Conservation (phyloP, 1,140 invertebrate species). For the Luehdorfia chinensis region DNA sequence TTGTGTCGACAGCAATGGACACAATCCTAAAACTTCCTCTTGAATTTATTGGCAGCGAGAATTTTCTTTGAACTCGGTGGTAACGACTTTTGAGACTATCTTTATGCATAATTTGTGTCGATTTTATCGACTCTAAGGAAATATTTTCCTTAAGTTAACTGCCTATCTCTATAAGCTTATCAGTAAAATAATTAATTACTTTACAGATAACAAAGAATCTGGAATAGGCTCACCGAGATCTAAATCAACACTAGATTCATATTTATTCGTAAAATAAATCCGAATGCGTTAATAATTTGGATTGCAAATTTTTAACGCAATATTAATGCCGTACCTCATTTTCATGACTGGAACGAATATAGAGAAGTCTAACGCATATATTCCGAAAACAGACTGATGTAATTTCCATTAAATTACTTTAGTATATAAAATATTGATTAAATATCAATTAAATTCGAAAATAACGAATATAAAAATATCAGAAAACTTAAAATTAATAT, state of each 20-base stretch:
- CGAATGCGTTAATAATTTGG: slow-evolving; percentile 16
- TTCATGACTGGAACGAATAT: slow-evolving; percentile 14
- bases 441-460: too few relatives aligned
- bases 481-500: too few relatives aligned
- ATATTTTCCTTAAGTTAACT: slow-evolving; percentile 1
- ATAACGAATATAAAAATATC: too few relatives aligned
- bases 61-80: slow-evolving; percentile 37
- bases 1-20: slow-evolving; percentile 9
- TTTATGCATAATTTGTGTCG: slow-evolving; percentile 36
- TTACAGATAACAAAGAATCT: neutral
- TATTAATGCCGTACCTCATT: slow-evolving; percentile 10
- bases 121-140: slow-evolving; percentile 19
- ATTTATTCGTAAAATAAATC: slow-evolving; percentile 15
- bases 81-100: slow-evolving; percentile 34
- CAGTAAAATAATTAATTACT: slow-evolving; percentile 7
- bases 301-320: slow-evolving; percentile 16
- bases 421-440: too few relatives aligned
- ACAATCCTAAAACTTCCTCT: neutral
- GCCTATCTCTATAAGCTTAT: neutral
- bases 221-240: neutral
- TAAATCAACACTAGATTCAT: slow-evolving; percentile 11
- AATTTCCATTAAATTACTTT: too few relatives aligned
- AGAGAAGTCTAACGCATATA: slow-evolving; percentile 6
- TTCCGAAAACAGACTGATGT: slow-evolving; percentile 4
- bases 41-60: slow-evolving; percentile 33